Evolutionary conservation across 2,888 invertebrate species (phyloP).

Genomic region (Eupithecia tripunctaria): DNA sequence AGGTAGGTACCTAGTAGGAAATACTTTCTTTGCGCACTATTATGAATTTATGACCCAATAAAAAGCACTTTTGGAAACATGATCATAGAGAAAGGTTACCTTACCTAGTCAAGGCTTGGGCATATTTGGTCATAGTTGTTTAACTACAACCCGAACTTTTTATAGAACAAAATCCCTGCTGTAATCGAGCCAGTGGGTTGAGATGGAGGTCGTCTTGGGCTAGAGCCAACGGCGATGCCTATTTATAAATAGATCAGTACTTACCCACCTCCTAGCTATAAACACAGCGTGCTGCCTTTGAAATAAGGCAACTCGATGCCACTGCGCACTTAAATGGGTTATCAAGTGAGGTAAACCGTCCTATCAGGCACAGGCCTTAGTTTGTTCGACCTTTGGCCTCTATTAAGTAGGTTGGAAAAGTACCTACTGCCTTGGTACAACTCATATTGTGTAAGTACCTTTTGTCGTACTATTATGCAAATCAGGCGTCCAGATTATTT

Average conservation of each 20-base stretch:
- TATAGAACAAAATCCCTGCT: constrained; percentile 15
- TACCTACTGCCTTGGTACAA: constrained; percentile 13
- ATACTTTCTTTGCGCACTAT: background rate
- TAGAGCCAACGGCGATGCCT: constrained; percentile 18
- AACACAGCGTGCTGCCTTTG: constrained; percentile 17
- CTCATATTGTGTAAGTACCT: background rate
- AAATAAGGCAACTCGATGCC: constrained; percentile 19
- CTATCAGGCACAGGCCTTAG: constrained; percentile 24
- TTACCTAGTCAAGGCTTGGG: background rate
- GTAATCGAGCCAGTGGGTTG: constrained; percentile 12
- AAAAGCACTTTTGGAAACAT: background rate
- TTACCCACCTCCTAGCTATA: constrained; percentile 11
- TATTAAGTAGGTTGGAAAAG: constrained; percentile 11
- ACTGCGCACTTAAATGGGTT: constrained; percentile 25
- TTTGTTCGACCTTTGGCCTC: constrained; percentile 16
- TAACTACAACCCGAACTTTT: constrained; percentile 3
- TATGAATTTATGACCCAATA: background rate
- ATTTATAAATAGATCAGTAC: constrained; percentile 14
- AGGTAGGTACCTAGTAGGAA: background rate
- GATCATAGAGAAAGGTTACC: background rate
- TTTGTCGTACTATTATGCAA: background rate
- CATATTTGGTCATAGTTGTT: background rate
- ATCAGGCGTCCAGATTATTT: background rate
- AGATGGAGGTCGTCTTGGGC: constrained; percentile 17
- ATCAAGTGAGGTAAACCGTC: constrained; percentile 17